Evolutionary conservation across 2,888 invertebrate genomes (phyloP).

Genomic region (Drosophila monieri): DNA sequence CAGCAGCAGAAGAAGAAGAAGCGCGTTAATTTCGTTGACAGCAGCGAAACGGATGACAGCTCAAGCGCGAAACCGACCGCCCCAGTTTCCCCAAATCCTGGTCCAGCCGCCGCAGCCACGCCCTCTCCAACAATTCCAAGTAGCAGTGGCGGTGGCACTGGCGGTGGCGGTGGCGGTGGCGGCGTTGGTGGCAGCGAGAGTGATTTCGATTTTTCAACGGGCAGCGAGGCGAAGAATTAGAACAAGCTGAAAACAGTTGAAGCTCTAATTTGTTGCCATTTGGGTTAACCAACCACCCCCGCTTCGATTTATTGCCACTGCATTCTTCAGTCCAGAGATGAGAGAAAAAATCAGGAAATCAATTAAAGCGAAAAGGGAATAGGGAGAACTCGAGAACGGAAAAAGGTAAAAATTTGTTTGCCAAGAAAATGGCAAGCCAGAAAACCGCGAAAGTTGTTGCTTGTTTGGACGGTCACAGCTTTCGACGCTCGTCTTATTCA

Average conservation of each 20-base stretch:
- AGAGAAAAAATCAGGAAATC: conserved; percentile 14
- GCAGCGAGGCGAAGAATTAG: conserved; percentile 78
- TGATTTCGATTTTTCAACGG: conserved; percentile 83
- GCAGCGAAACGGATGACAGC: conserved; percentile 83
- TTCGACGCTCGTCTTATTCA: conserved; percentile 15
- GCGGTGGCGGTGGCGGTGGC: conserved; percentile 34
- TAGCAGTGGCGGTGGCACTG: conserved; percentile 23
- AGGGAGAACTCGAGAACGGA: not conserved
- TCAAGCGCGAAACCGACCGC: conserved; percentile 71
- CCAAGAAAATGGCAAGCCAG: conserved; percentile 16
- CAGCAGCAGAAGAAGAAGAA: conserved; percentile 82
- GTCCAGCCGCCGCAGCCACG: conserved; percentile 26
- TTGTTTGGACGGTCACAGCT: conserved; percentile 9
- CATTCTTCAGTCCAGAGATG: conserved; percentile 20
- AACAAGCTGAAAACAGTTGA: conserved; percentile 64
- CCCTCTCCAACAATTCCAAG: not conserved
- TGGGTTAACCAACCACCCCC: conserved; percentile 68
- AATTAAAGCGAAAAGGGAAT: conserved; percentile 5
- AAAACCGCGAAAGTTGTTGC: conserved; percentile 17
- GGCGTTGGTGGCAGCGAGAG: conserved; percentile 75
- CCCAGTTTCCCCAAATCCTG: conserved; percentile 41
- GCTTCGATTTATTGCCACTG: conserved; percentile 64
- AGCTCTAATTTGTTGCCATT: conserved; percentile 77
- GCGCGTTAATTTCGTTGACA: conserved; percentile 83
- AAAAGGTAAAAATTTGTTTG: conserved; percentile 13